Conservation (phyloP, 2,113 vertebrate genomes). For the Scomber japonicus region DNA sequence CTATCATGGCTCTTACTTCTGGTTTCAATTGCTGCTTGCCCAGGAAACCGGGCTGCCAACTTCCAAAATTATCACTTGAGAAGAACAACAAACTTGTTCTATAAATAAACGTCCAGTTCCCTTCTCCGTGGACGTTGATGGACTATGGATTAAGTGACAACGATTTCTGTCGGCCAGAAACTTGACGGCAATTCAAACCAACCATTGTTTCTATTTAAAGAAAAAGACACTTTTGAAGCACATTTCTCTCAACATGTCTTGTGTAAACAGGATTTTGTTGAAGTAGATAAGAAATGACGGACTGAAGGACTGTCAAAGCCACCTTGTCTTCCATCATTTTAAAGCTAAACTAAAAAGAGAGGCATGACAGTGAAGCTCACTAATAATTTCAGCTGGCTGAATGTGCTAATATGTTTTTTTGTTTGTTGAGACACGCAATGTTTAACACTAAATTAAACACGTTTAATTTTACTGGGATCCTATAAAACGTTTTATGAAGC, state of each 20-base stretch:
- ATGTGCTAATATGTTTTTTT: constrained; percentile 1
- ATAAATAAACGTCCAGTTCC: constrained; percentile 59
- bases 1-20: constrained; percentile 12
- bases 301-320: not conserved
- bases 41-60: constrained; percentile 19
- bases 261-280: not conserved
- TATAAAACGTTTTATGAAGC: not conserved
- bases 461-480: not conserved
- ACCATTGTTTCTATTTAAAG: constrained; percentile 2
- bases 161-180: constrained; percentile 37
- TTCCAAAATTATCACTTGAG: constrained; percentile 54
- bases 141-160: constrained; percentile 56
- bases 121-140: constrained; percentile 49
- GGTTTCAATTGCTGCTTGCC: constrained; percentile 4
- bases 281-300: not conserved
- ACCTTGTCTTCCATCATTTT: constrained; percentile 14
- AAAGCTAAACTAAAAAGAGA: not conserved
- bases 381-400: constrained; percentile 13
- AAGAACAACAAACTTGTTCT: constrained; percentile 52
- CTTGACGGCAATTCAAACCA: constrained; percentile 30
- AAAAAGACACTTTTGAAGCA: constrained; percentile 6
- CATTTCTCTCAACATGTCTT: not conserved
- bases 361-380: not conserved
- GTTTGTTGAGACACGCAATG: constrained; percentile 7
- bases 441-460: constrained; percentile 4